Percentiles rank a stretch among this genome's conserved stretches.
phyloP scores from a whole-genome alignment of 1,140 invertebrate genomes.

The Sarcophaga peregrina region DNA sequence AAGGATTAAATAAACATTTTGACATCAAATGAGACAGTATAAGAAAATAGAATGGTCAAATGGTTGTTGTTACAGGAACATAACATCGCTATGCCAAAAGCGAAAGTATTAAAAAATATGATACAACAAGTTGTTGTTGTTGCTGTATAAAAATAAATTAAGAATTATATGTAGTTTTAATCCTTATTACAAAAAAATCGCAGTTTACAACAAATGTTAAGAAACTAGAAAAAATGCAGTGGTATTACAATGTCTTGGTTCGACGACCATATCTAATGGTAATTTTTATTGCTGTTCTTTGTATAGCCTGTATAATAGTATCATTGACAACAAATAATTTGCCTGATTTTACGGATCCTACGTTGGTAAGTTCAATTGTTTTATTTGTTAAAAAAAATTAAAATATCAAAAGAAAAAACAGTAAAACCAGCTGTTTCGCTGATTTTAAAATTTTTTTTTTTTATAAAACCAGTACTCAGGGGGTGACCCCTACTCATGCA shows the following conservation, averaged over 20 bases:
- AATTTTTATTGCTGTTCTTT: slow-evolving; percentile 75
- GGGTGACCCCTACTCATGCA: too few species aligned
- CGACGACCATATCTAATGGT: slow-evolving; percentile 81
- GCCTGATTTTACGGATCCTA: slow-evolving; percentile 83
- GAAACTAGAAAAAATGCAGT: slow-evolving; percentile 62
- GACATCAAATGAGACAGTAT: background rate
- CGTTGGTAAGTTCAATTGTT: slow-evolving; percentile 69
- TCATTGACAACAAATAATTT: slow-evolving; percentile 75
- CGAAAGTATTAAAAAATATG: background rate
- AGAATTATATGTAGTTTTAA: too few species aligned
- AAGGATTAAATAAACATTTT: background rate
- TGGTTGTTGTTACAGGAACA: too few species aligned
- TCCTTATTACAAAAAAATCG: too few species aligned
- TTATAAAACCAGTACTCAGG: too few species aligned
- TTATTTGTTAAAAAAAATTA: too few species aligned
- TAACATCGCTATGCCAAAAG: background rate
- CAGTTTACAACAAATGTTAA: background rate
- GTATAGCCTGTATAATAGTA: slow-evolving; percentile 77
- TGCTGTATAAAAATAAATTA: too few species aligned
- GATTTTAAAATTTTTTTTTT: too few species aligned
- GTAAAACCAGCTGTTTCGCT: too few species aligned
- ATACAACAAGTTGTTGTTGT: slow-evolving; percentile 13
- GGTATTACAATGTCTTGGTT: slow-evolving; percentile 75
- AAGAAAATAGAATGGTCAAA: too few species aligned
- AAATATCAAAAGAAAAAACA: too few species aligned